Evolutionary conservation across 2,797 vertebrate species (phyloP), one percentile per base, ranked within the genome.

Genomic region (Hemitrygon akajei): DNA sequence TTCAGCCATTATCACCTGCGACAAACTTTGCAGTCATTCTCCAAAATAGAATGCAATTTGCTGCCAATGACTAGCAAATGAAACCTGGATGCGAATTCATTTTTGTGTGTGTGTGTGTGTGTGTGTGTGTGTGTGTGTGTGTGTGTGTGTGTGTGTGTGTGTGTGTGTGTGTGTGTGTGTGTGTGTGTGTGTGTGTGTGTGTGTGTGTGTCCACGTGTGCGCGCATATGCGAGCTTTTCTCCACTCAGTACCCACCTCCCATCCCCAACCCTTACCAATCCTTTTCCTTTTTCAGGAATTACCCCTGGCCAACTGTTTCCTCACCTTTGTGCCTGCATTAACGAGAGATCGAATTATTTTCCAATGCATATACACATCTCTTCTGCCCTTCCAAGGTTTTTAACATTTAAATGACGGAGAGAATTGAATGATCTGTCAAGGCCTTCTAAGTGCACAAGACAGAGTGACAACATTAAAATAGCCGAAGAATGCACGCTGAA

Each of bases 11-110:
- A 93, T 76, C 91, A 93, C 91, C 91, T 93, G 91, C 91, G 12
- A 93, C 34, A 93, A 93, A 93, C 91, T 96, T 95, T 95, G 95
- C 94, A 95, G 94, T 96, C 95, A 95, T 94, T 97, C 97, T 97
- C 97, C 95, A 95, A 97, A 97, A 94, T 96, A 97, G 96, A 98
- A 98, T 97, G 97, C 97, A 98, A 98, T 98, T 98, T 98, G 95
- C 96, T 96, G 95, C 92, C 93, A 96, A 95, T 95, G 96, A 96
- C 95, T 97, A 69, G 95, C 95, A 98, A 98, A 98, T 98, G 98
- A 97, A 97, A 98, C 97, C 96, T 97, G 97, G 97, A 97, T 98
- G 97, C 96, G 97, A 97, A 95, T 96, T 97, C 97, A 97, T 98
- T 98, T 98, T 97, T 97, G 97, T 97, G 73, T 93, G 91, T 94